Conservation (phyloP, 2,113 vertebrate species). For the Chaenocephalus aceratus region DNA sequence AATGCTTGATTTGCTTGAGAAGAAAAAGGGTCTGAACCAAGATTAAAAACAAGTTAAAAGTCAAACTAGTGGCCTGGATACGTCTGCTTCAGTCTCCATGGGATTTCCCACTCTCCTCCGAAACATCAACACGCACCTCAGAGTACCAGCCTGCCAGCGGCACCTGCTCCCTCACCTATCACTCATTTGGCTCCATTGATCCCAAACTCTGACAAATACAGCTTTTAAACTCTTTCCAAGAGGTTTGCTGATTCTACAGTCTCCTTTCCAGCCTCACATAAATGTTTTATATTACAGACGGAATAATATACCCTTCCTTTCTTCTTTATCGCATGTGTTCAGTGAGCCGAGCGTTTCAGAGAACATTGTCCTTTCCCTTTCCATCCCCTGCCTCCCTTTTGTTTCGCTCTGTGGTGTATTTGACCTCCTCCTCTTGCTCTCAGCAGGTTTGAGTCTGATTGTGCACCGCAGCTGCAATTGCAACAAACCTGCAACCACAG, state of each 20-base stretch:
- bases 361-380: slow-evolving; percentile 30
- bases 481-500: slow-evolving; percentile 73
- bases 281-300: slow-evolving; percentile 18
- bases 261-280: background rate
- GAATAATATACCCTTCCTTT: background rate
- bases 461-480: slow-evolving; percentile 45
- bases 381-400: slow-evolving; percentile 27
- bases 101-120: slow-evolving; percentile 28
- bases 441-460: slow-evolving; percentile 39
- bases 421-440: slow-evolving; percentile 49
- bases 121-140: slow-evolving; percentile 11
- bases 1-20: slow-evolving; percentile 41
- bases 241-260: background rate
- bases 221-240: background rate
- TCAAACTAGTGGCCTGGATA: slow-evolving; percentile 67
- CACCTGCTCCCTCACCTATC: slow-evolving; percentile 3
- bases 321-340: slow-evolving; percentile 22
- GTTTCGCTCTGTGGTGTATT: slow-evolving; percentile 7
- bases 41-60: slow-evolving; percentile 40
- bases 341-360: slow-evolving; percentile 20
- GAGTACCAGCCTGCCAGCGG: slow-evolving; percentile 18
- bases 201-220: background rate
- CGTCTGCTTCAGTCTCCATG: slow-evolving; percentile 27
- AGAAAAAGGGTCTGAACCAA: slow-evolving; percentile 44
- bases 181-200: background rate